Evolutionary conservation across 53 echinoderm and acorn worm species (phyloP).

Genomic region (Holothuria scabra): DNA sequence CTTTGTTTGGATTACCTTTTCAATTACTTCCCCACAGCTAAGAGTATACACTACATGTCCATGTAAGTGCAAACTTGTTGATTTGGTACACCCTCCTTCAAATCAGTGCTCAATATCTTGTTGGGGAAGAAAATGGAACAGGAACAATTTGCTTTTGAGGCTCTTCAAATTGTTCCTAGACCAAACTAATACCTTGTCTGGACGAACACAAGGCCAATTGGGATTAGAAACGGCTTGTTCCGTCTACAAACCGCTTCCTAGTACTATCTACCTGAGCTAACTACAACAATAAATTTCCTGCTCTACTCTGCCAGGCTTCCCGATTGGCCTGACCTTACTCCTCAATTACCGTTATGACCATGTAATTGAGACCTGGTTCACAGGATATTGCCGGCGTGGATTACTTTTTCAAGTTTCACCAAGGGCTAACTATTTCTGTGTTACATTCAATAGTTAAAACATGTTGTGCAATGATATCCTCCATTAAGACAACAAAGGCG

Average conservation of each 20-base stretch:
- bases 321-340: constrained; percentile 28
- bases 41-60: constrained; percentile 11
- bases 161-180: constrained; percentile 28
- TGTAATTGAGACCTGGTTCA: constrained; percentile 41
- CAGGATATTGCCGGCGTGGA: constrained; percentile 18
- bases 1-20: constrained; percentile 39
- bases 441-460: constrained; percentile 46
- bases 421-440: constrained; percentile 27
- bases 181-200: constrained; percentile 41
- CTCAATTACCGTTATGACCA: constrained; percentile 38
- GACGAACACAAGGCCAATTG: constrained; percentile 34
- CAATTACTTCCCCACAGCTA: not conserved
- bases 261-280: constrained; percentile 46
- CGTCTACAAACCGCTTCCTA: constrained; percentile 33
- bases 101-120: constrained; percentile 5
- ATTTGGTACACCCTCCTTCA: not conserved
- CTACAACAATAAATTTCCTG: constrained; percentile 41
- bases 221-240: constrained; percentile 36
- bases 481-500: constrained; percentile 41
- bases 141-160: constrained; percentile 27
- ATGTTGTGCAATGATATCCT: constrained; percentile 46
- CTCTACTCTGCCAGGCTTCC: constrained; percentile 18
- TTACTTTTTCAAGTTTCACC: constrained; percentile 19
- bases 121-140: constrained; percentile 25
- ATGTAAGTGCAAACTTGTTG: constrained; percentile 44